Evolutionary conservation across 2,113 vertebrate species (phyloP), one percentile per base, ranked within the genome.

Genomic region (Varanus salvator): DNA sequence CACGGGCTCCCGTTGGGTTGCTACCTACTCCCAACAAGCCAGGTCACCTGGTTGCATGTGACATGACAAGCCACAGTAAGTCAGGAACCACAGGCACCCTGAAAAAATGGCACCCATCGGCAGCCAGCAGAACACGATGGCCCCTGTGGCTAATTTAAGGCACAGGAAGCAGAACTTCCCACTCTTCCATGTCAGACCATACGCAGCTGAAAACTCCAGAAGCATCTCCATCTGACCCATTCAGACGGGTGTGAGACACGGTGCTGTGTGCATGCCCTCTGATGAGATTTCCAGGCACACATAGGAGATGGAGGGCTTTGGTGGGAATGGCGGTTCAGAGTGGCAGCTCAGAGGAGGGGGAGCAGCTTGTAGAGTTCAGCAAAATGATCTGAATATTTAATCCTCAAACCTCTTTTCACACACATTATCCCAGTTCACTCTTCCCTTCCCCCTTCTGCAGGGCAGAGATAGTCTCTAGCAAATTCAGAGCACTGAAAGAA

Each of bases 391-490:
- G 74, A 68, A 69, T 21, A 29, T 21, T 48, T 77, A 48, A 76
- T n/a, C 29, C 54, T 48, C n/a, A 29, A 9, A 72, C 21, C 7
- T 77, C 23, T 84, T 31, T 29, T 8, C 44, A 8, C 21, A 48
- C 12, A 7, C 68, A 19, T 66, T 77, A 66, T 72, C 8, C 52
- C 38, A 27, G 9, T 71, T 14, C 19, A 12, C 54, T 78, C 48
- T 85, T 38, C 48, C 27, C 64, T 31, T 29, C 72, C 27, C 12
- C 48, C 44, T 78, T 11, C 14, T 54, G 6, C 31, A 34, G 14
- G 74, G 25, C 48, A 78, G 71, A 27, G 64, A 69, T 69, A 78
- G 60, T 89, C 29, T 21, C 78, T 44, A 82, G 87, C 87, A 74
- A 82, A 64, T 71, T 3, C 31, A 34, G 57, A 29, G 82, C 48